Conservation (phyloP, 2,797 vertebrate species). For the Phoebastria nigripes region DNA sequence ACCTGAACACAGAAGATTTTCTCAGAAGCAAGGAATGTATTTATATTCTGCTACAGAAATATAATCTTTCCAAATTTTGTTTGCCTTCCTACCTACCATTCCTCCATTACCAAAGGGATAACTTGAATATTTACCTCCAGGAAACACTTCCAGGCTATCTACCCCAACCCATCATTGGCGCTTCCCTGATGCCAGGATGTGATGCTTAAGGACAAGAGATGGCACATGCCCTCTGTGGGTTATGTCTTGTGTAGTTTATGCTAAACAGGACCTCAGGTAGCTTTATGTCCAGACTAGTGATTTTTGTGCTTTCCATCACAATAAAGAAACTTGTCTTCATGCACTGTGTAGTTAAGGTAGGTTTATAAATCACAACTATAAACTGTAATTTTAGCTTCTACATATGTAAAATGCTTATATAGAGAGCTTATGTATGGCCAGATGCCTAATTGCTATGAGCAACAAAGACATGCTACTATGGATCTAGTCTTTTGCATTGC, state of each 20-base stretch:
- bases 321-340: not conserved
- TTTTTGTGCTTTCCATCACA: not conserved
- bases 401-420: not conserved
- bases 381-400: not conserved
- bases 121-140: not conserved
- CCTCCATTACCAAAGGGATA: not conserved
- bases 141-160: not conserved
- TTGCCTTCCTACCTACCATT: not conserved
- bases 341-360: not conserved
- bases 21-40: not conserved
- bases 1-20: not conserved
- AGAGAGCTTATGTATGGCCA: not conserved
- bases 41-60: not conserved
- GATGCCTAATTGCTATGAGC: not conserved
- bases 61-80: not conserved
- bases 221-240: not conserved
- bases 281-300: not conserved
- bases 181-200: not conserved
- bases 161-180: rapidly evolving
- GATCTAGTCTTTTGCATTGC: not conserved
- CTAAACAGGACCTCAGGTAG: not conserved
- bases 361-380: not conserved
- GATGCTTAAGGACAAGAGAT: not conserved
- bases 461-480: not conserved
- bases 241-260: not conserved